Evolutionary conservation across 2,888 invertebrate genomes (phyloP).

Genomic region (Drosophila mayaguana): DNA sequence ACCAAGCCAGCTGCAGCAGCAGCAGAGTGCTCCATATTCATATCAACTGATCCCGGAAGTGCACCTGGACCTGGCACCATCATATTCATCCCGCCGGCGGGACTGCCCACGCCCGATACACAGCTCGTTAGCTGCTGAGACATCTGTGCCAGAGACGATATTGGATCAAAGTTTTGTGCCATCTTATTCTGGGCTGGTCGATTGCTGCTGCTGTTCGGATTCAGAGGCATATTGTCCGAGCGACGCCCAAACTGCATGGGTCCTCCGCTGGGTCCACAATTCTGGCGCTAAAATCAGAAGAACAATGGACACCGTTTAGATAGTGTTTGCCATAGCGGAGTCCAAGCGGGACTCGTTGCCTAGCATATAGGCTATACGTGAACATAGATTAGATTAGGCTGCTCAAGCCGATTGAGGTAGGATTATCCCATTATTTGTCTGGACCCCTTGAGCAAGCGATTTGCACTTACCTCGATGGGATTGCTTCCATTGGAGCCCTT

Average conservation of each 20-base stretch:
- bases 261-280: constrained; percentile 62
- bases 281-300: constrained; percentile 60
- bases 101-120: constrained; percentile 84
- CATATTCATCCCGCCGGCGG: constrained; percentile 70
- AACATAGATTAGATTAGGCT: not conserved
- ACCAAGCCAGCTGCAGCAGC: constrained; percentile 62
- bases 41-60: constrained; percentile 67
- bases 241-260: constrained; percentile 84
- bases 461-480: constrained; percentile 52
- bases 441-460: no score
- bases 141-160: constrained; percentile 97
- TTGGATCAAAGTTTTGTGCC: constrained; percentile 93
- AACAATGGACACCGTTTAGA: not conserved
- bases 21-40: constrained; percentile 72
- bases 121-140: constrained; percentile 95
- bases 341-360: not conserved
- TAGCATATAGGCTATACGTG: no score
- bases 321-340: not conserved
- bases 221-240: constrained; percentile 88
- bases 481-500: constrained; percentile 63
- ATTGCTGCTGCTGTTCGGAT: constrained; percentile 88
- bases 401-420: not conserved
- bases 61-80: constrained; percentile 50
- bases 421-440: no score
- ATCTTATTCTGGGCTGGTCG: constrained; percentile 87